phyloP scores from a whole-genome alignment of 2,113 vertebrate genomes.

The Rattus norvegicus region DNA sequence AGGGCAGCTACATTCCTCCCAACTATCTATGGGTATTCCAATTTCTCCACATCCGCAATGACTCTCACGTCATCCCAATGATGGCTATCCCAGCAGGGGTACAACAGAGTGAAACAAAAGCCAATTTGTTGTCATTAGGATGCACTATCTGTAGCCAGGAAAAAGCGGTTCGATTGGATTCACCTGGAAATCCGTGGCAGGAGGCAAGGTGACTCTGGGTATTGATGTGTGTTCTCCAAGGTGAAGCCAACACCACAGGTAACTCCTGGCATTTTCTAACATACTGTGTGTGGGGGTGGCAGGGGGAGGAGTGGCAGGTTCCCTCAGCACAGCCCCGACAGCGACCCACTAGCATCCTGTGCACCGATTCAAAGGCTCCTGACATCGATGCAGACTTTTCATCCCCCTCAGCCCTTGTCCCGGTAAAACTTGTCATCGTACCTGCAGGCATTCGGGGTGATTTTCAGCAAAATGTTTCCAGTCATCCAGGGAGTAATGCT shows the following conservation, averaged over 20 bases:
- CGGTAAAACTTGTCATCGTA: constrained; percentile 79
- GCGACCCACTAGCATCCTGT: not conserved
- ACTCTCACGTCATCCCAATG: not conserved
- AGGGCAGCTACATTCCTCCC: not conserved
- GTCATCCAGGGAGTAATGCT: constrained; percentile 97
- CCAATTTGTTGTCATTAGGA: not conserved
- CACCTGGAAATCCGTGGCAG: not conserved
- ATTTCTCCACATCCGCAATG: not conserved
- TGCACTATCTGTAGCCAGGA: not conserved
- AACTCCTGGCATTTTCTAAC: not conserved
- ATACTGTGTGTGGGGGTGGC: too few species aligned
- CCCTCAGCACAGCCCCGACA: not conserved
- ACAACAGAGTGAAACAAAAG: not conserved
- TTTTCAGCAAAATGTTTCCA: constrained; percentile 95
- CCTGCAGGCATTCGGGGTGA: constrained; percentile 96
- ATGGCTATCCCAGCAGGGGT: not conserved
- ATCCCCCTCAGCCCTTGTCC: not conserved
- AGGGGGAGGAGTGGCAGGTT: not conserved
- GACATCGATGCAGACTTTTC: not conserved
- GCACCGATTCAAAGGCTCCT: not conserved
- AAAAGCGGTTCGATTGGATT: not conserved
- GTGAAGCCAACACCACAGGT: not conserved
- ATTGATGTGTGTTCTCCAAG: not conserved
- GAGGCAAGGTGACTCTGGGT: not conserved
- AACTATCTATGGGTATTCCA: fast-evolving